Evolutionary conservation across 2,888 invertebrate species (phyloP), one percentile per base, ranked within the genome.

Genomic region (Drosophila greeni): DNA sequence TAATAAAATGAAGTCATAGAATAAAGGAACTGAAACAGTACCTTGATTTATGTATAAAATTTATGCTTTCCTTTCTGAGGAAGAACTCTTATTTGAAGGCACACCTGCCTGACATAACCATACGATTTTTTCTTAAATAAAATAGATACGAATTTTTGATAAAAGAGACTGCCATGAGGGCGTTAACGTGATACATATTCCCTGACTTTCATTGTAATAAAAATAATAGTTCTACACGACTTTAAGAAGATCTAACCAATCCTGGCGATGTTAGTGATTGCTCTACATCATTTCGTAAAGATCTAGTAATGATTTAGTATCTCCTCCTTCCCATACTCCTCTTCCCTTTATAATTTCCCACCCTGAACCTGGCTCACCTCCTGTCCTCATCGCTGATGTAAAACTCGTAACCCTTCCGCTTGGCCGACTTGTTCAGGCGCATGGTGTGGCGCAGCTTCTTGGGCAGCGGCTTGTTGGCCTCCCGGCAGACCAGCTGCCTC

Each of bases 371-470:
- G 2, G 18, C 81, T 82, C 57, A 81, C 86, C 86, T 83, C 73
- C 74, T 82, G 60, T 86, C 86, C 72, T 86, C 86, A 74, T 87
- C 87, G 59, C 82, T 87, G 5, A 87, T 65, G 66, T 85, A 86
- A 60, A 66, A 86, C 42, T 79, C 82, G 67, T 86, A 86, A n/a
- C 86, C 86, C 70, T 86, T 86, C 29, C 81, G 78, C 65, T 86
- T 86, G 0, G 86, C 85, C 37, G 86, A 86, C 66, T 87, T 87
- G 58, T 87, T 86, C 52, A 86, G 72, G 14, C 84, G 80, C 75
- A 86, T 66, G 5, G 86, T 77, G 53, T 82, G 79, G 0, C 86
- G 82, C 49, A 87, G 75, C 62, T 86, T 86, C 66, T 86, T 86
- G 47, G 83, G 82, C 71, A 87, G 40, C 2, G 87, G 86, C 29